Base-by-base conservation (phyloP, 2,888 invertebrate genomes). In the Sinelater perroti region DNA sequence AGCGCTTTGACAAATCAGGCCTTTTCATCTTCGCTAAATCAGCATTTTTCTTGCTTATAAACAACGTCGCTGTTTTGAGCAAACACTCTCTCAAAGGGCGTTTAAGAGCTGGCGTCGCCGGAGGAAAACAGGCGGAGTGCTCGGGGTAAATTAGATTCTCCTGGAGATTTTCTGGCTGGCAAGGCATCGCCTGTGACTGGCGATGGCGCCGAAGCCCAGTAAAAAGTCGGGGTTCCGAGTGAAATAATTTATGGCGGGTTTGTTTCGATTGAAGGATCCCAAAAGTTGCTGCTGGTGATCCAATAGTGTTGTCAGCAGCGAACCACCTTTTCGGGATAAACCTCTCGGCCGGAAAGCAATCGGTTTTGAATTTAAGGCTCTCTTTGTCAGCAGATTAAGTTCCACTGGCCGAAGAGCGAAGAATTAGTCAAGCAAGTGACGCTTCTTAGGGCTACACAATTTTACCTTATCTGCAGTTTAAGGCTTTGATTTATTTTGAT, bases 171-270 rank as follows among this genome's bases (percentile, higher is more conserved):
- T 40, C 40, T 26, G 24, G 40, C 16, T 24, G 24, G 40, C n/a
- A 7, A n/a, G 13, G 24, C 40, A 40, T 20, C 24, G 24, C 24
- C 8, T 24, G 2, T 14, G 24, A 40, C 24, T 40, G 24, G 14
- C 6, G 24, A 14, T 24, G 24, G 21, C 21, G 13, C 14, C n/a
- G 40, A 16, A 21, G 24, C 40, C 24, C 14, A 1, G 13, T 14
- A 40, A 11, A 26, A 40, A 24, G 21, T 24, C 24, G 14, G 40
- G 24, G 40, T 24, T 40, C 40, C 21, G 24, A 40, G 24, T 40
- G 40, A 40, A 40, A 40, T 40, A 40, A 40, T 40, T 40, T 40
- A 40, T 40, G 14, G 40, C 24, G 40, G 40, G 40, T 40, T 40
- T 40, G 20, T 40, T 40, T 40, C 24, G 40, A 40, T 40, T 40